A percentile compares a stretch with the other conserved stretches of the same genome.
Conservation (phyloP, 2,888 invertebrate genomes). For the Agrilus mali region DNA sequence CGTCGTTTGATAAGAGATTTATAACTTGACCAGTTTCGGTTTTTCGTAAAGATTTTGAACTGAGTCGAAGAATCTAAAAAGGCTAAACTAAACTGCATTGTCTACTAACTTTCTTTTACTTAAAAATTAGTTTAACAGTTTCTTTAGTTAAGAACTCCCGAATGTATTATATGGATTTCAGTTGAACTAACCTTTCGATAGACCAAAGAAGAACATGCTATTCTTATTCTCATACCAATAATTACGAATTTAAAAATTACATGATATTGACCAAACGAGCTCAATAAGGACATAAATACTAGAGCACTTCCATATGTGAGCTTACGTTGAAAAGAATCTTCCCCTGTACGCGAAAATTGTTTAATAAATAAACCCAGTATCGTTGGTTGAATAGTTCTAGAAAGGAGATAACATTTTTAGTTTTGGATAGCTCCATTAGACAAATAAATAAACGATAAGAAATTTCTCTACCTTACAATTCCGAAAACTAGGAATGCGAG, state of each 20-base stretch:
- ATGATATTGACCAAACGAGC: conserved; percentile 43
- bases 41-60: conserved; percentile 57
- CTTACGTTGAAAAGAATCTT: conserved; percentile 7
- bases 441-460: no score
- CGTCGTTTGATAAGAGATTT: conserved; percentile 75
- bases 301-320: conserved; percentile 13
- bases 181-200: conserved; percentile 67
- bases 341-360: conserved; percentile 5
- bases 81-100: no score
- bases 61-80: conserved; percentile 48
- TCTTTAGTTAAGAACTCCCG: no score
- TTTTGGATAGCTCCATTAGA: no score
- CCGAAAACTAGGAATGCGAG: conserved; percentile 38
- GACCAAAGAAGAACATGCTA: conserved; percentile 59
- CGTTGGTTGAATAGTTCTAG: conserved; percentile 11
- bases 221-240: conserved; percentile 58
- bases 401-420: not conserved
- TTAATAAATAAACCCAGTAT: conserved; percentile 10
- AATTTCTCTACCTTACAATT: not conserved
- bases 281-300: conserved; percentile 1
- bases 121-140: no score
- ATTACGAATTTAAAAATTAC: conserved; percentile 38
- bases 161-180: no score
- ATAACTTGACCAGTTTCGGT: conserved; percentile 74
- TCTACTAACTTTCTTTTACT: no score